A percentile compares a stretch with the other conserved stretches of the same genome.
Conservation (phyloP, 2,113 vertebrate species). For the Columba janthina region DNA sequence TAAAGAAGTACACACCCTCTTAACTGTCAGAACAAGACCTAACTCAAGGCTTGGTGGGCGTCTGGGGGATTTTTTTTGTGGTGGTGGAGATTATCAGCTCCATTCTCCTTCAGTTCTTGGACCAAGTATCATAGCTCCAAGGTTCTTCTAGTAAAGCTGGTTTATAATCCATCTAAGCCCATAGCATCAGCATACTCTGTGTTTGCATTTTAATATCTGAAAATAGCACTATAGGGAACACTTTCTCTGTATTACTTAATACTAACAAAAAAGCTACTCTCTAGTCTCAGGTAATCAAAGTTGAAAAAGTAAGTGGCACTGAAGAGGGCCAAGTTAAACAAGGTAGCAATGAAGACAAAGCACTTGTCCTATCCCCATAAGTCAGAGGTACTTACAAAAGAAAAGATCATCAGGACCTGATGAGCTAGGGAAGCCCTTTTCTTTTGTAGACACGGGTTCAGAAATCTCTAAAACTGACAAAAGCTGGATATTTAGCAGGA, state of each 20-base stretch:
- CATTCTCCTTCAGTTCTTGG: constrained; percentile 20
- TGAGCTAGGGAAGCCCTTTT: background rate
- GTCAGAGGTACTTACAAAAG: background rate
- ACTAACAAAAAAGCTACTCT: background rate
- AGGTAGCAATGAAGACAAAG: background rate
- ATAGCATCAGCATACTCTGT: background rate
- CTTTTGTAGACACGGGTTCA: background rate
- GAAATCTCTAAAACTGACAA: background rate
- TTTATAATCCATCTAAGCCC: constrained; percentile 25
- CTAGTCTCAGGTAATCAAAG: background rate
- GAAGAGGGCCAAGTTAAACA: background rate
- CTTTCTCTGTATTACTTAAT: background rate
- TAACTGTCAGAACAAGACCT: constrained; percentile 57
- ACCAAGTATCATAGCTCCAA: constrained; percentile 49
- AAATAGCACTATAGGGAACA: background rate
- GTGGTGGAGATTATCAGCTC: background rate
- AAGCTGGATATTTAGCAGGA: background rate
- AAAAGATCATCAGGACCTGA: background rate
- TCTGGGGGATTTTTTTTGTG: constrained; percentile 12
- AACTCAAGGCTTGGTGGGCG: constrained; percentile 17
- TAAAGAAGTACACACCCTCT: constrained; percentile 28
- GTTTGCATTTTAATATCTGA: background rate
- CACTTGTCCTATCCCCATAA: background rate
- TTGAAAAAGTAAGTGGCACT: background rate
- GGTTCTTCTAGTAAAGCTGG: background rate